phyloP scores from a whole-genome alignment of 2,888 invertebrate genomes.

The Pterobdella sp. region DNA sequence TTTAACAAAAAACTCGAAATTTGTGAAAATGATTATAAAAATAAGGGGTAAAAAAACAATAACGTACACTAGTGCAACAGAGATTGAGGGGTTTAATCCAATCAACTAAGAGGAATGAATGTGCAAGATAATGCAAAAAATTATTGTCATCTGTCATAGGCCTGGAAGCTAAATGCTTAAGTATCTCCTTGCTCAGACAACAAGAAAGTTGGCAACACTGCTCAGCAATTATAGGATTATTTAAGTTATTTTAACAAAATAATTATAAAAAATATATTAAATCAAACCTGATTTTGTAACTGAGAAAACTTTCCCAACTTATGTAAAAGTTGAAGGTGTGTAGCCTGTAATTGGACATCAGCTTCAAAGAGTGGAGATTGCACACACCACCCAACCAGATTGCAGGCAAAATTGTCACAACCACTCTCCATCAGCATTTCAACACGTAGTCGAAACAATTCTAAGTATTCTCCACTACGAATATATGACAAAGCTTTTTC shows the following conservation, averaged over 20 bases:
- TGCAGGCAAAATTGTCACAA: conserved; percentile 48
- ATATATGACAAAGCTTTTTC: conserved; percentile 38
- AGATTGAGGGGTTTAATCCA: conserved; percentile 42
- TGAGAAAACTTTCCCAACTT: conserved; percentile 42
- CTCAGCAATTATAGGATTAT: not conserved
- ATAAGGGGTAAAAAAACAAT: not conserved
- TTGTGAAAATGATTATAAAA: not conserved
- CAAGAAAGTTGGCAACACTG: conserved; percentile 36
- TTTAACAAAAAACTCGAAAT: not conserved
- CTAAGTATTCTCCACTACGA: conserved; percentile 37
- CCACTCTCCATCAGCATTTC: conserved; percentile 48
- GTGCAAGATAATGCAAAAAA: conserved; percentile 43
- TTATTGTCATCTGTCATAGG: conserved; percentile 38
- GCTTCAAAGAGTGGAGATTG: conserved; percentile 42
- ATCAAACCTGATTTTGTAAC: conserved; percentile 42
- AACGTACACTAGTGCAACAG: conserved; percentile 45
- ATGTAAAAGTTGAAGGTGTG: conserved; percentile 44
- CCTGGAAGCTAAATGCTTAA: conserved; percentile 31
- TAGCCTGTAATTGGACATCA: conserved; percentile 43
- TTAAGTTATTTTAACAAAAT: not conserved
- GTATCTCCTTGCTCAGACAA: conserved; percentile 33
- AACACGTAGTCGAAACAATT: conserved; percentile 42
- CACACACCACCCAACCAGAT: conserved; percentile 46
- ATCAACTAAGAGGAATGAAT: conserved; percentile 48
- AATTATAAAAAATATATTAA: conserved; percentile 8